These are phyloP conservation scores for Leuciscus idus DNA, from an alignment of 2,113 vertebrate species.

Conservation along the genomic window DNA sequence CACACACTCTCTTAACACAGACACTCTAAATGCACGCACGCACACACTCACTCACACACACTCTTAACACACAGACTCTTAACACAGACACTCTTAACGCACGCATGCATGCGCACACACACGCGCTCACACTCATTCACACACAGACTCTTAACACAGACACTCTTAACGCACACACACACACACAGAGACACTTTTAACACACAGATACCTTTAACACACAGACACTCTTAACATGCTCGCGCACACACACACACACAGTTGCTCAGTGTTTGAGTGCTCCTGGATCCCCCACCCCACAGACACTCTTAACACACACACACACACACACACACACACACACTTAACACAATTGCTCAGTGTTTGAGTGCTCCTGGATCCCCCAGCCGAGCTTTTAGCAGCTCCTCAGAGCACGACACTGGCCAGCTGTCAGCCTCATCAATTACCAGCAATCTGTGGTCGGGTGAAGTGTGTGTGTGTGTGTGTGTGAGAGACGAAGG, in stretches of 20 bases:
- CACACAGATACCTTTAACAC: no score
- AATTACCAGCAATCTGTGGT: conserved; percentile 29
- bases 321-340: no score
- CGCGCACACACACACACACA: neutral
- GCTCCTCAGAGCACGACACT: conserved; percentile 17
- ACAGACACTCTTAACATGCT: no score
- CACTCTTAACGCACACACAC: no score
- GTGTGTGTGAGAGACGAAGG: conserved; percentile 11
- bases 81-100: neutral
- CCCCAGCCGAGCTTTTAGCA: conserved; percentile 15
- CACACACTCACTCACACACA: no score
- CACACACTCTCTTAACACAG: no score
- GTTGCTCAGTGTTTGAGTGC: conserved; percentile 12
- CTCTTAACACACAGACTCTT: no score
- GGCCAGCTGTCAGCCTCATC: conserved; percentile 18
- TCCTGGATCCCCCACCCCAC: neutral
- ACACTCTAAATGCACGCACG: no score
- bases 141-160: no score
- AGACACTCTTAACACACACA: no score
- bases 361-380: conserved; percentile 4
- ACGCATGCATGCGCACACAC: neutral
- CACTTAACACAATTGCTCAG: conserved; percentile 22
- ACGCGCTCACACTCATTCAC: neutral
- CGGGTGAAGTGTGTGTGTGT: neutral
- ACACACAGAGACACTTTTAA: no score